Base-by-base conservation (phyloP, 1,140 invertebrate species). In the Triops longicaudatus region DNA sequence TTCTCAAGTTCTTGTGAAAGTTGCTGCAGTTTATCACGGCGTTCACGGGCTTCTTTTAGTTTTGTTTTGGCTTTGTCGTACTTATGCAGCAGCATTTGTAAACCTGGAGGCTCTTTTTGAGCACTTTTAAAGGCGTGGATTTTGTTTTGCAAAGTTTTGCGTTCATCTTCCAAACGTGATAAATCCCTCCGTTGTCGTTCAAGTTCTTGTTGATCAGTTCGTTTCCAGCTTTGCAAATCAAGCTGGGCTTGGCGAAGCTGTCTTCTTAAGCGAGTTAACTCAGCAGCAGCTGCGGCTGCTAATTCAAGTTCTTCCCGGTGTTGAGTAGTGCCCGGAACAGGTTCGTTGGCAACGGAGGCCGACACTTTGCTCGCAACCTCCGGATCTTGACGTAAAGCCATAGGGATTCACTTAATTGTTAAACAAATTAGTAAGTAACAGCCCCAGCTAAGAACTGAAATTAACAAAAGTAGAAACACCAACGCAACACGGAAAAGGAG, bases 301-400 rank as follows among this genome's bases (percentile, higher is more conserved):
- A 77, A 17, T 28, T 77, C 76, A n/a, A 77, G 41, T 44, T 77
- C 76, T 22, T 77, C 76, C 1, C 76, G 76, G 42, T 73, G 76
- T 14, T 72, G 72, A 73, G 42, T 37, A 22, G 71, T 72, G 7
- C 42, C 76, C 14, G 50, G 17, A 9, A 63, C 17, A 17, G 50
- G 50, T 63, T 63, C 50, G 22, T 63, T 63, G n/a, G 50, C 50
- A n/a, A 63, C 50, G 5, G 50, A 63, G 50, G 50, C 10, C 5
- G 50, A 63, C 1, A 63, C 50, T 63, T 63, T 63, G 14, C 50
- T 63, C 6, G 17, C 50, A n/a, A 14, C 50, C 14, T 63, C 50
- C 22, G 22, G 9, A 14, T 63, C 50, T 17, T 22, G 50, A 63
- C 17, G 50, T 2, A 22, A 63, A 63, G 50, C 50, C 50, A 63